Evolutionary conservation across 2,797 vertebrate genomes (phyloP).

Genomic region (Coendou prehensilis): DNA sequence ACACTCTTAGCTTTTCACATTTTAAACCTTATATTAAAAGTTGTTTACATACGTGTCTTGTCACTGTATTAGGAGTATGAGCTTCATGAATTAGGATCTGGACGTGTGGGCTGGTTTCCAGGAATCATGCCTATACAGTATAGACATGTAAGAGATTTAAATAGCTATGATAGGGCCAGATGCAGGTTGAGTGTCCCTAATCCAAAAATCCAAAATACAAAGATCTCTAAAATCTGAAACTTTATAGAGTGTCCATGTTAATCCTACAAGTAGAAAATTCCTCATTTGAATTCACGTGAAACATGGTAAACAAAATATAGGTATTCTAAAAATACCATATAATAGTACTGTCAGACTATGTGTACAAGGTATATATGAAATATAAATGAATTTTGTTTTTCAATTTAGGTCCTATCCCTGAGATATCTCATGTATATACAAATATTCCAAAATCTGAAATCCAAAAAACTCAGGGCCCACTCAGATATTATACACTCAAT

Average conservation of each 20-base stretch:
- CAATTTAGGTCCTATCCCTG: neutral
- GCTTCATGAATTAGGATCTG: neutral
- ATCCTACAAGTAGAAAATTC: neutral
- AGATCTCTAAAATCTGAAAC: neutral
- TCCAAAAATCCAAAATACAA: neutral
- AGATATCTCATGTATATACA: neutral
- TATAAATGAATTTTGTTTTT: neutral
- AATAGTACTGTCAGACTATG: neutral
- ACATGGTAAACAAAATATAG: neutral
- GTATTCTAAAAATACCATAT: neutral
- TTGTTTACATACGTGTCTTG: neutral
- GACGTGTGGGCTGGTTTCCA: neutral
- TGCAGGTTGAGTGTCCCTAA: neutral
- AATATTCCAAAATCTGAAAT: neutral
- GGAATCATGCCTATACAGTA: neutral
- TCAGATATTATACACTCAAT: neutral
- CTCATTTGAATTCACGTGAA: neutral
- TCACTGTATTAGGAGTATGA: neutral
- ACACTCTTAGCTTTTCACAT: slow-evolving; percentile 57
- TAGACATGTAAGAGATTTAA: slow-evolving; percentile 26
- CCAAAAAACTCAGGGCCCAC: neutral
- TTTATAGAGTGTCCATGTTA: neutral
- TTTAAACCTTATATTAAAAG: slow-evolving; percentile 41
- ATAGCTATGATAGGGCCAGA: neutral
- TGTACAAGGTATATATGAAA: neutral